Base-by-base conservation (phyloP, 2,888 invertebrate species). In the Galeruca laticollis region DNA sequence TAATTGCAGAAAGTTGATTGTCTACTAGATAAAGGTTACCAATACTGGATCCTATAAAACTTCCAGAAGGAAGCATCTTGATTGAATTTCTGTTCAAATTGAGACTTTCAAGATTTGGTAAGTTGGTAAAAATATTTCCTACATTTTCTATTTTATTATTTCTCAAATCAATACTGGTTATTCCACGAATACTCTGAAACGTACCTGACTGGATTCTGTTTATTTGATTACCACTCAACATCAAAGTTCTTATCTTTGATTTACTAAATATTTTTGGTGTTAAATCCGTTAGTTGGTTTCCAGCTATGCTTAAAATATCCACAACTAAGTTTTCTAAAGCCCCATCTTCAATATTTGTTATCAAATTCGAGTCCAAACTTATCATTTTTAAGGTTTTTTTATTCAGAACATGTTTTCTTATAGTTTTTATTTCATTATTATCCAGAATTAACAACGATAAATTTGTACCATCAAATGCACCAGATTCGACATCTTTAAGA, bases 61-160 rank as follows among this genome's bases (percentile, higher is more conserved):
- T 49, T 49, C 59, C 59, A 8, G 47, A 9, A 13, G 26, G 13
- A 11, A 65, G 21, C 20, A 3, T 33, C 13, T 65, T 59, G 18
- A 65, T 65, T 2, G 21, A 33, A 18, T 65, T 65, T 8, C 15
- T 26, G 20, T 31, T 49, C 31, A 62, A 51, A 33, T 51, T 49
- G 15, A 62, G 40, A 18, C 9, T 18, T 15, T 33, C 47, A 18
- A 33, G 57, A 31, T 20, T 15, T 47, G 18, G 2, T 49, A 20
- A 8, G 8, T 57, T 47, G 49, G 33, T 18, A 20, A 57, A 33
- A 4, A 26, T 57, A 4, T 47, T 11, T 2, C 31, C 18, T 6
- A 65, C 31, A 11, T 57, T 15, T 6, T 31, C 43, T 15, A 65
- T 33, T 13, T n/a, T 4, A n/a, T 65, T 65, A 13, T 49, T 57